Conservation (phyloP, 2,797 vertebrate genomes). For the Paedocypris micromegethes region DNA sequence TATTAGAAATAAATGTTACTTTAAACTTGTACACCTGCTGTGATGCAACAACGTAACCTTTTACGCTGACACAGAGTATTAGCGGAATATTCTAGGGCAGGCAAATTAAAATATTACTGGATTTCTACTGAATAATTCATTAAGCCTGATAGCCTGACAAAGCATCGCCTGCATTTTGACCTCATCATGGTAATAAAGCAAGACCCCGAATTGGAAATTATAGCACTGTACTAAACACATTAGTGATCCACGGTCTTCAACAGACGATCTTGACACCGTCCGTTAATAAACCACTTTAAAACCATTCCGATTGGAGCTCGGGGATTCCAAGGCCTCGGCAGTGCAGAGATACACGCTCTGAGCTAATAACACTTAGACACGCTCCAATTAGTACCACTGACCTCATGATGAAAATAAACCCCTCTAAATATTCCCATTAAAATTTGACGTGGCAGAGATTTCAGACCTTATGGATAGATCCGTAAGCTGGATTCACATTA, state of each 20-base stretch:
- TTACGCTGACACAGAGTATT: no score
- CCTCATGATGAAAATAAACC: conserved; percentile 40
- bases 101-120: background rate
- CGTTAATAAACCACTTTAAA: background rate
- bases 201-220: background rate
- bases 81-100: background rate
- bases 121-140: background rate
- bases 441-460: conserved; percentile 22
- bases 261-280: background rate
- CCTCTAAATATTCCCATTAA: conserved; percentile 37
- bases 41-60: no score
- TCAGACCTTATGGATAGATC: no score
- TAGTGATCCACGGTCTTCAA: background rate
- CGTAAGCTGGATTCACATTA: no score
- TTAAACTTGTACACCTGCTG: no score
- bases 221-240: background rate
- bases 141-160: background rate
- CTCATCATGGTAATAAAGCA: conserved; percentile 2
- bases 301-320: background rate
- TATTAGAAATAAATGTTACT: no score
- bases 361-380: conserved; percentile 37
- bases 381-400: conserved; percentile 40
- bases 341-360: background rate
- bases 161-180: background rate
- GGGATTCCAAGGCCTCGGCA: background rate